Evolutionary conservation across 2,888 invertebrate species (phyloP), one percentile per base, ranked within the genome.

Genomic region (Blastobasis adustella): DNA sequence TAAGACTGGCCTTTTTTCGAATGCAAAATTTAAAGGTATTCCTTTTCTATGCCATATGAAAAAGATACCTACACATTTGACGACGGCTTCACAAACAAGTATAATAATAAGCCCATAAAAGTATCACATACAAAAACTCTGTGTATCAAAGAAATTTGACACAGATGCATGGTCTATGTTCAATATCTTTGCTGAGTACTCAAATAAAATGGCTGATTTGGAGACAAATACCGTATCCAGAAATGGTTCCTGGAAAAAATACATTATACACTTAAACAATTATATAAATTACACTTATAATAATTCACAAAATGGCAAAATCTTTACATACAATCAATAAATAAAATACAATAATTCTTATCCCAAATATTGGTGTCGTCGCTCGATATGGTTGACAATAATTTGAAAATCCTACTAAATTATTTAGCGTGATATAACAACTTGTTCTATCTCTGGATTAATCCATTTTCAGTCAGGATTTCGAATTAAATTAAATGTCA

Each of bases 341-440:
- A 46, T 46, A 48, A 23, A 39, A 38, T n/a, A 38, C 38, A 38
- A 36, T 46, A 23, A 45, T 45, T 39, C 36, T 45, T 45, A 38
- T 7, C n/a, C 37, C 5, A 10, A 38, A 41, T 41, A 49, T 53
- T 57, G 54, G 54, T 57, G 57, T 57, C 53, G 52, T 46, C 52
- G 36, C 51, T 47, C 10, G 10, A 39, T 41, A 52, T 54, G 50
- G 37, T 49, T 23, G n/a, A n/a, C n/a, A n/a, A n/a, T n/a, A n/a
- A n/a, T n/a, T n/a, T n/a, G 23, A 45, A 49, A 40, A 49, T 45
- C 49, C 49, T 45, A 49, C 49, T 45, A 49, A 37, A 49, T 38
- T 49, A 44, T 45, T 23, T 23, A 23, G 23, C 3, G 3, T 23
- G 5, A 37, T 45, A 23, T 43, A 10, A 10, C 42, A 48, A 48